Evolutionary conservation across 2,888 invertebrate genomes (phyloP).

Genomic region (Temnothorax unifasciatus): DNA sequence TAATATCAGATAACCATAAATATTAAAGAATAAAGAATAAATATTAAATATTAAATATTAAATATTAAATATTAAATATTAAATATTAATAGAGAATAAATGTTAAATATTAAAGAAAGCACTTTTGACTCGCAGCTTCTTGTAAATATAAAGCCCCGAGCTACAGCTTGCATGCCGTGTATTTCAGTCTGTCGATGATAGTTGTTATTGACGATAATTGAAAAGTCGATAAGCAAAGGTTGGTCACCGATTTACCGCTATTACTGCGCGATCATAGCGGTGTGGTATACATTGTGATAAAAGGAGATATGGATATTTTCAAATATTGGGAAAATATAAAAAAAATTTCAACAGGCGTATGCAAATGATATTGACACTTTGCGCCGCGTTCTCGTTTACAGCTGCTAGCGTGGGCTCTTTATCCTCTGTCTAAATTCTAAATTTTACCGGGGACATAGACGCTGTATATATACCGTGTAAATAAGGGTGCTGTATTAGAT

Average conservation of each 20-base stretch:
- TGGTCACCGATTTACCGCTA: neutral
- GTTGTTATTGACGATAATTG: neutral
- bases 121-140: neutral
- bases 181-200: neutral
- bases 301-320: neutral
- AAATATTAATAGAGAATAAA: too few species aligned
- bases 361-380: neutral
- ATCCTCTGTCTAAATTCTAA: neutral
- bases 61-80: too few species aligned
- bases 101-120: neutral
- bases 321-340: neutral
- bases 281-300: neutral
- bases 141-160: neutral
- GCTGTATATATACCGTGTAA: neutral
- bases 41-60: too few species aligned
- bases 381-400: neutral
- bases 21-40: too few species aligned
- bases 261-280: neutral
- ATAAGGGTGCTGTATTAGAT: conserved; percentile 2
- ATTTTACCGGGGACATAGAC: conserved; percentile 7
- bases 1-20: neutral
- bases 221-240: neutral
- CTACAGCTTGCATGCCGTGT: neutral
- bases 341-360: neutral
- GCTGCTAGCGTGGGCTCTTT: neutral